These are phyloP conservation scores for Eira barbara DNA, from an alignment of 2,113 vertebrate species.

Conservation along the genomic window DNA sequence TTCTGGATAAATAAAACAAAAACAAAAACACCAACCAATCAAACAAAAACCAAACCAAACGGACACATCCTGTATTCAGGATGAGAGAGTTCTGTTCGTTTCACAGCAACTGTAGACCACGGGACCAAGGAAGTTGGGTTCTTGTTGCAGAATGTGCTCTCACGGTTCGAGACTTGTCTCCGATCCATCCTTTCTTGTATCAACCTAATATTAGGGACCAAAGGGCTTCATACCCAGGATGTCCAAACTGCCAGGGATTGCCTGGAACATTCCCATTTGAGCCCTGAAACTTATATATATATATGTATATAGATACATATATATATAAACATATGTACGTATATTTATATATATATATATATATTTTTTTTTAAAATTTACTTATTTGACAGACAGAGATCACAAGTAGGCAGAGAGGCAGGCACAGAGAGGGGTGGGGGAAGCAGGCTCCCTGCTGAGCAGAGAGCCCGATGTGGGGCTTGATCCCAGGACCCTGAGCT, in stretches of 20 bases:
- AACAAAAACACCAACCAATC: background rate
- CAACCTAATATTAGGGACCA: background rate
- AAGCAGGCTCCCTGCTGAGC: no score
- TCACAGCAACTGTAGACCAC: background rate
- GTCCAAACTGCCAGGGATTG: background rate
- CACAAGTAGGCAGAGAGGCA: no score
- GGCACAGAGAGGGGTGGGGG: no score
- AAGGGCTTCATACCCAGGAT: background rate
- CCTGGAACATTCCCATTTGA: background rate
- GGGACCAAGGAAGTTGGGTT: background rate
- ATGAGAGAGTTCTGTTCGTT: background rate
- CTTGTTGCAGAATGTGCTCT: background rate
- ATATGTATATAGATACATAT: no score
- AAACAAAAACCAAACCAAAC: background rate
- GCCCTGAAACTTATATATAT: background rate
- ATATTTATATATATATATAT: no score
- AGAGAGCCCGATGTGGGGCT: no score
- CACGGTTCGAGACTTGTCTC: background rate
- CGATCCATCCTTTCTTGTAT: background rate
- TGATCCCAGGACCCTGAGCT: no score
- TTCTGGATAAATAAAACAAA: background rate
- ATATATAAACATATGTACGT: no score
- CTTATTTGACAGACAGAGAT: no score
- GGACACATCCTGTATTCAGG: background rate
- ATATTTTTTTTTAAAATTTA: no score